Evolutionary conservation across 2,888 invertebrate genomes (phyloP).

Genomic region (Harmothoe impar): DNA sequence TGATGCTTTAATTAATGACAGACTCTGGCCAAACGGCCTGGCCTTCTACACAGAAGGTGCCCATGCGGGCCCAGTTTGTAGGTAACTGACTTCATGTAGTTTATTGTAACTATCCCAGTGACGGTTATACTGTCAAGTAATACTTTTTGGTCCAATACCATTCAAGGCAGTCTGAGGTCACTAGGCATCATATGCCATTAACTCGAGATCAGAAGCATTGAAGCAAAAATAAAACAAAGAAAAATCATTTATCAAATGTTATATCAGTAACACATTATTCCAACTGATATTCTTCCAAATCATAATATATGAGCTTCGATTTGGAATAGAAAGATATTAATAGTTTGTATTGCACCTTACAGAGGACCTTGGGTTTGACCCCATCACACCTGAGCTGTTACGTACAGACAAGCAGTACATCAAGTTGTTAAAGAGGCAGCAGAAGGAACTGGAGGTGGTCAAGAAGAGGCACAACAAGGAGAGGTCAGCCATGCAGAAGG

Average conservation of each 20-base stretch:
- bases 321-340: background rate
- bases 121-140: too few species aligned
- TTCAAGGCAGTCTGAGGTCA: too few species aligned
- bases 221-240: too few species aligned
- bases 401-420: conserved; percentile 80
- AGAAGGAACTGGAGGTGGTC: conserved; percentile 94
- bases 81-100: too few species aligned
- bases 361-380: conserved; percentile 80
- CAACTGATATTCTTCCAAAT: too few species aligned
- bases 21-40: conserved; percentile 21
- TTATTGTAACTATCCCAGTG: too few species aligned
- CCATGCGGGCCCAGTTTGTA: conserved; percentile 29
- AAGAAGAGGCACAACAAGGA: conserved; percentile 97
- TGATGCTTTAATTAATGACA: conserved; percentile 25
- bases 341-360: conserved; percentile 1
- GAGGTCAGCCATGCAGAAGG: conserved; percentile 92
- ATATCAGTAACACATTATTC: too few species aligned
- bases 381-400: conserved; percentile 80
- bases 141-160: too few species aligned
- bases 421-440: conserved; percentile 96
- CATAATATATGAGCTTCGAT: too few species aligned
- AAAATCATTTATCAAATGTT: too few species aligned
- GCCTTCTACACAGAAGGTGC: conserved; percentile 45
- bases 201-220: too few species aligned
- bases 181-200: too few species aligned